Evolutionary conservation across 1,140 invertebrate genomes (phyloP), one percentile per base, ranked within the genome.

Genomic region (Druon quercuslanigerum): DNA sequence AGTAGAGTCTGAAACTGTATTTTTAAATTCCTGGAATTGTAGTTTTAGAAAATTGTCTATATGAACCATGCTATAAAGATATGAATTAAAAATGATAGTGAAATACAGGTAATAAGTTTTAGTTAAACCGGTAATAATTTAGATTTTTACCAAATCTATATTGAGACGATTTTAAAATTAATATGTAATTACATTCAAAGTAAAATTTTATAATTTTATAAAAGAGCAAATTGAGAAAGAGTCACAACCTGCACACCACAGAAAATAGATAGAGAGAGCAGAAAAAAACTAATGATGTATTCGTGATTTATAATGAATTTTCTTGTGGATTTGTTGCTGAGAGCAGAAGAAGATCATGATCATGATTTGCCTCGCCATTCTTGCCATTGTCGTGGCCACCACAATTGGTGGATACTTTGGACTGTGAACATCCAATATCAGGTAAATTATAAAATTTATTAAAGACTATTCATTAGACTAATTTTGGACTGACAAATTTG

Each of bases 281-380:
- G 20, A 25, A 86, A 75, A 85, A 74, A 84, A 77, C 80, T 82
- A 79, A 78, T 78, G 70, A 71, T 51, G 9, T 13, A 73, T 19
- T 73, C 74, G 51, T 71, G 73, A 75, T 16, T 60, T 25, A 70
- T 70, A 52, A 71, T 20, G 19, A 46, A 17, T 71, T 77, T 82
- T 84, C 87, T 89, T 86, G 76, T 82, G 70, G 82, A 84, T 87
- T 91, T 91, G 86, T 90, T 92, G 86, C 90, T 88, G 91, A 93
- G 94, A 95, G 93, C 95, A 99, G 97, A 99, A 99, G 97, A 98
- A 99, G 95, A 99, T 99, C 90, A 98, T 98, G 96, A 99, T 99
- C 94, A 94, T 99, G 93, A 96, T 99, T 92, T 98, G 98, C 93
- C 94, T 99, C 91, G 94, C 96, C 86, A 95, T 99, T 91, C 94